A percentile compares a stretch with the other conserved stretches of the same genome.
Evolutionary conservation across 2,797 vertebrate species (phyloP).

Genomic region (Muscicapa striata): DNA sequence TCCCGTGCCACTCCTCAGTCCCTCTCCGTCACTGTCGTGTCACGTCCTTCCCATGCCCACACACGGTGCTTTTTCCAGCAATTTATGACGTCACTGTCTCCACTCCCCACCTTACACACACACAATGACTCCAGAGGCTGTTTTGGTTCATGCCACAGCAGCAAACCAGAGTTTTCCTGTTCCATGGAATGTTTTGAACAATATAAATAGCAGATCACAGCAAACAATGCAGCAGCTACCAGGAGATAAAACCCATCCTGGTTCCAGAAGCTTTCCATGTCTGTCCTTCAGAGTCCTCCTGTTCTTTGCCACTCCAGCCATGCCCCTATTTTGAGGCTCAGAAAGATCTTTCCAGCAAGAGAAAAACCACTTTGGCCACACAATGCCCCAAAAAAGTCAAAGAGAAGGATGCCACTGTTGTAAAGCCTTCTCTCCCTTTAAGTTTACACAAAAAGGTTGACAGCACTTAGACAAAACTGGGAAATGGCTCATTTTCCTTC

Average conservation of each 20-base stretch:
- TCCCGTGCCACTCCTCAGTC: background rate
- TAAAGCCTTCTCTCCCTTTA: background rate
- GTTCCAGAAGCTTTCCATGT: background rate
- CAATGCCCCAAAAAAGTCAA: background rate
- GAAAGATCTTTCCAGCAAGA: background rate
- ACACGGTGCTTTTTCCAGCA: background rate
- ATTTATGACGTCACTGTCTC: background rate
- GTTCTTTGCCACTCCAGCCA: background rate
- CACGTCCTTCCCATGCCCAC: background rate
- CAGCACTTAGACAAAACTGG: background rate
- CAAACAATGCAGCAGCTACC: background rate
- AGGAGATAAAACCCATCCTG: background rate
- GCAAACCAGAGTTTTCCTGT: constrained; percentile 9
- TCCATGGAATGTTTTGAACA: background rate
- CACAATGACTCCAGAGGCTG: background rate
- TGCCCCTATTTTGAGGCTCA: background rate
- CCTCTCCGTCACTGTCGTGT: background rate
- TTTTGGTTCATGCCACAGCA: background rate
- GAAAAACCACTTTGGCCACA: background rate
- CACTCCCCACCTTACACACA: background rate
- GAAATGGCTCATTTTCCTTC: constrained; percentile 12
- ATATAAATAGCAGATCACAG: background rate
- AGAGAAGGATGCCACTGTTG: background rate
- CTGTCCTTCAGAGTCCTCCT: background rate
- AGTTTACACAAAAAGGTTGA: background rate